A percentile compares a stretch with the other conserved stretches of the same genome.
Conservation (phyloP, 2,888 invertebrate species). For the Sphinx pinastri region DNA sequence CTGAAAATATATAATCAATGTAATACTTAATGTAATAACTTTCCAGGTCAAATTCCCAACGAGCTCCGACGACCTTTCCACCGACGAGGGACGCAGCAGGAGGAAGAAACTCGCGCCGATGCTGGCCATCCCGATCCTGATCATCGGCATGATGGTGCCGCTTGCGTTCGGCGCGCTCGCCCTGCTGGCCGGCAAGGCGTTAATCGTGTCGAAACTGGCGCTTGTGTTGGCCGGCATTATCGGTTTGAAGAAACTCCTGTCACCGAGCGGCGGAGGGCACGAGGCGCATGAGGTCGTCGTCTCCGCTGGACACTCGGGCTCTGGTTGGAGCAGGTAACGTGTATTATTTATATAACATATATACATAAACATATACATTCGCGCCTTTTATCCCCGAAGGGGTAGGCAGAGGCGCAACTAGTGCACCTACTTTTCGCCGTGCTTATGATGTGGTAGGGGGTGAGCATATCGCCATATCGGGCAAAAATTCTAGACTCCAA, state of each 20-base stretch:
- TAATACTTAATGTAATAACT: conserved; percentile 5
- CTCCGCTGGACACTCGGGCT: conserved; percentile 86
- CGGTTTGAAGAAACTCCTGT: conserved; percentile 92
- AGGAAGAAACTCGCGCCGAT: conserved; percentile 90
- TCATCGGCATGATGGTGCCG: conserved; percentile 92
- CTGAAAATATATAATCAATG: no score
- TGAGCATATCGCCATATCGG: no score
- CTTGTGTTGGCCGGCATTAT: conserved; percentile 92
- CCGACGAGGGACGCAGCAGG: conserved; percentile 87
- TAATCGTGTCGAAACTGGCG: conserved; percentile 93
- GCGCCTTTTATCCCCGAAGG: no score
- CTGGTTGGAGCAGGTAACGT: conserved; percentile 88
- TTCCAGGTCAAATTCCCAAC: conserved; percentile 90
- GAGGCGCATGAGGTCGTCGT: conserved; percentile 89
- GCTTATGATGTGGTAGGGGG: no score
- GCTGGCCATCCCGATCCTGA: conserved; percentile 90
- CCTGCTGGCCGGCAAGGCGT: conserved; percentile 92
- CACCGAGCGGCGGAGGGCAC: conserved; percentile 86
- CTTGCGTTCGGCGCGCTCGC: conserved; percentile 92
- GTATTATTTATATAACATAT: no score
- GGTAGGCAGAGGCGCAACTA: no score
- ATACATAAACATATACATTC: no score
- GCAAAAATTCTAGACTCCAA: no score
- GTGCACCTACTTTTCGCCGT: no score
- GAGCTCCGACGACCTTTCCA: conserved; percentile 85